Conservation (phyloP, 2,888 invertebrate genomes). For the Campoletis raptor region DNA sequence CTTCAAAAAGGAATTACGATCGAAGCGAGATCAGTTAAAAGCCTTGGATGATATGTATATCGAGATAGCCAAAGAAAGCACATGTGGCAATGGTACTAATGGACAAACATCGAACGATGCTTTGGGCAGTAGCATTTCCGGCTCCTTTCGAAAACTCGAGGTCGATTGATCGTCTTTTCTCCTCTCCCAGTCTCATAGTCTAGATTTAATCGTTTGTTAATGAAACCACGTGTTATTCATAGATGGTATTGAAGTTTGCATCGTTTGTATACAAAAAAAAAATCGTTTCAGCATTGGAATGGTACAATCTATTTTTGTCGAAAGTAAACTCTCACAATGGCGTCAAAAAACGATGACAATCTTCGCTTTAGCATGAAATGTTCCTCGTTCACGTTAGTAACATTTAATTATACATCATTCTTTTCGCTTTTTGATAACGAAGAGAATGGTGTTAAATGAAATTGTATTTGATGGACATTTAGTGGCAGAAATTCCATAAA, state of each 20-base stretch:
- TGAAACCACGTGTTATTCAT: background rate
- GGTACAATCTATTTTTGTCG: background rate
- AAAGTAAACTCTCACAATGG: background rate
- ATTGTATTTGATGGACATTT: too few species aligned
- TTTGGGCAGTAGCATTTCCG: conserved; percentile 88
- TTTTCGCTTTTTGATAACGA: too few species aligned
- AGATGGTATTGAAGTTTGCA: background rate
- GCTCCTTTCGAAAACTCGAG: conserved; percentile 93
- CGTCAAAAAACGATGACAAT: background rate
- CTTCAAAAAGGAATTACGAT: conserved; percentile 88
- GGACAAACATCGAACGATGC: conserved; percentile 86
- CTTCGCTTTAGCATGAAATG: background rate
- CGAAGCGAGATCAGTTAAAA: conserved; percentile 88
- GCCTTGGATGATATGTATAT: conserved; percentile 92
- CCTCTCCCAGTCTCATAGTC: background rate
- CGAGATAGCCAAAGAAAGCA: conserved; percentile 87
- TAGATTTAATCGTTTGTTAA: conserved; percentile 15
- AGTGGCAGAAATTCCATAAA: too few species aligned
- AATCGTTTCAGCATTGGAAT: background rate
- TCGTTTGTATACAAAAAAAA: background rate
- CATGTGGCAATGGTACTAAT: conserved; percentile 87
- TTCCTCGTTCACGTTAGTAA: background rate
- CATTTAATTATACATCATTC: too few species aligned
- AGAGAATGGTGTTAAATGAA: too few species aligned
- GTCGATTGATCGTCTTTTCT: conserved; percentile 88